Percentiles rank a stretch among this genome's conserved stretches.
Evolutionary conservation across 1,140 invertebrate species (phyloP).

Genomic region (Euschistus heros): DNA sequence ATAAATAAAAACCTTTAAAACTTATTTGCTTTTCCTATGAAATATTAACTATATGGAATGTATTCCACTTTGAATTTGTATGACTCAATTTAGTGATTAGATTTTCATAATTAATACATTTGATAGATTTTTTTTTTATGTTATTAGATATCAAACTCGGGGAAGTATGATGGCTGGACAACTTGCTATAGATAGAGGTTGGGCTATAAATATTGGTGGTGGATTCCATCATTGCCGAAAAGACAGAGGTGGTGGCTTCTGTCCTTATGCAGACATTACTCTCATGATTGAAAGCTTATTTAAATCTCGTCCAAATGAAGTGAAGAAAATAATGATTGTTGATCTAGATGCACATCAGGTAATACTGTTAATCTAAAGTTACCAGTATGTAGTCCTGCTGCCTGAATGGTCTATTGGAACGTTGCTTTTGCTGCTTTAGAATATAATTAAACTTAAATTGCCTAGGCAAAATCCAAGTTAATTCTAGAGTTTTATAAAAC

Average conservation of each 20-base stretch:
- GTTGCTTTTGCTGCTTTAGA: too few relatives aligned
- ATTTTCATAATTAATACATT: neutral
- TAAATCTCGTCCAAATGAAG: conserved; percentile 39
- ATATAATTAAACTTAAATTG: too few relatives aligned
- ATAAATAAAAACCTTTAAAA: too few relatives aligned
- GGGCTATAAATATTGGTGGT: conserved; percentile 84
- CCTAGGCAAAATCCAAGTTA: too few relatives aligned
- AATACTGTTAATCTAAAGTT: neutral
- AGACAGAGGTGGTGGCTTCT: conserved; percentile 69
- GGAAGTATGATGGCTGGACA: conserved; percentile 71
- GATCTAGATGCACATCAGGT: conserved; percentile 81
- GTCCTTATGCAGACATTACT: conserved; percentile 80
- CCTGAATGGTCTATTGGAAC: too few relatives aligned
- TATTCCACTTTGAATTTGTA: conserved; percentile 25
- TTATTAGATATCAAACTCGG: conserved; percentile 61
- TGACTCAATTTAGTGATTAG: too few relatives aligned
- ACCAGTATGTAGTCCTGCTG: too few relatives aligned
- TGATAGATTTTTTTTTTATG: neutral
- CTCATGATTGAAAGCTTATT: conserved; percentile 59
- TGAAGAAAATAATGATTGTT: conserved; percentile 68
- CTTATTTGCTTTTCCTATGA: too few relatives aligned
- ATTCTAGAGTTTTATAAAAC: too few relatives aligned
- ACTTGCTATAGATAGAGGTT: conserved; percentile 65
- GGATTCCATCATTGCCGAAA: conserved; percentile 75
- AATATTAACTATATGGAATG: neutral